Evolutionary conservation across 2,797 vertebrate species (phyloP).

Genomic region (Eulemur rubriventer): DNA sequence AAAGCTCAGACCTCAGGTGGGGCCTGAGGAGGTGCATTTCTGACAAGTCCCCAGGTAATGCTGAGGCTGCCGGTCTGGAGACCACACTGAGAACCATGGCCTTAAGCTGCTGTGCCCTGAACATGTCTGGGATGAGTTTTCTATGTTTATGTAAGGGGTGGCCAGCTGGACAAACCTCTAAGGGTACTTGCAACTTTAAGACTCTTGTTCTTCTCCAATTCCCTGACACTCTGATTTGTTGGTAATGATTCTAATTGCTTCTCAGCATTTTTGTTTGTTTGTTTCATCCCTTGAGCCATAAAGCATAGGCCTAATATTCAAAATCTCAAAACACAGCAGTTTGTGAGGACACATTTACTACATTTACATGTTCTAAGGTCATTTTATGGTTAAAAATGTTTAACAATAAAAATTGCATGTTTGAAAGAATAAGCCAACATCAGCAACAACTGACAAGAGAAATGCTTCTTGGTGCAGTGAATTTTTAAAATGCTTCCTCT

Average conservation of each 20-base stretch:
- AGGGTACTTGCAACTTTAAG: not conserved
- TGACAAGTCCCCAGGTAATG: not conserved
- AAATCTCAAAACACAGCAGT: conserved; percentile 63
- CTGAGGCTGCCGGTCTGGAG: not conserved
- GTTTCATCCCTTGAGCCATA: conserved; percentile 39
- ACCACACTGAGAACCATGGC: not conserved
- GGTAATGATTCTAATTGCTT: conserved; percentile 44
- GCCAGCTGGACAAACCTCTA: not conserved
- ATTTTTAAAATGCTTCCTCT: conserved; percentile 17
- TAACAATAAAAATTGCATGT: conserved; percentile 36
- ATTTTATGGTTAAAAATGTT: conserved; percentile 67
- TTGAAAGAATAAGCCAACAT: conserved; percentile 37
- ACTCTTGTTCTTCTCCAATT: not conserved
- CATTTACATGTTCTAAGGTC: conserved; percentile 48
- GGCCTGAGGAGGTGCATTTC: not conserved
- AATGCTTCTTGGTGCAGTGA: not conserved
- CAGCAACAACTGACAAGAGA: conserved; percentile 38
- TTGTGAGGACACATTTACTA: conserved; percentile 20
- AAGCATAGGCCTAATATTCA: conserved; percentile 24
- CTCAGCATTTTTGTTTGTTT: conserved; percentile 4
- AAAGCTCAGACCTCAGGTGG: not conserved
- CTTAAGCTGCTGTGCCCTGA: not conserved
- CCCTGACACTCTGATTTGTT: conserved; percentile 1
- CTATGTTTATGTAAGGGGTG: not conserved
- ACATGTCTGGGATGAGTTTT: not conserved